Percentiles rank a stretch among this genome's conserved stretches.
phyloP scores from a whole-genome alignment of 1,140 invertebrate species.

The Drosophila sp. region DNA sequence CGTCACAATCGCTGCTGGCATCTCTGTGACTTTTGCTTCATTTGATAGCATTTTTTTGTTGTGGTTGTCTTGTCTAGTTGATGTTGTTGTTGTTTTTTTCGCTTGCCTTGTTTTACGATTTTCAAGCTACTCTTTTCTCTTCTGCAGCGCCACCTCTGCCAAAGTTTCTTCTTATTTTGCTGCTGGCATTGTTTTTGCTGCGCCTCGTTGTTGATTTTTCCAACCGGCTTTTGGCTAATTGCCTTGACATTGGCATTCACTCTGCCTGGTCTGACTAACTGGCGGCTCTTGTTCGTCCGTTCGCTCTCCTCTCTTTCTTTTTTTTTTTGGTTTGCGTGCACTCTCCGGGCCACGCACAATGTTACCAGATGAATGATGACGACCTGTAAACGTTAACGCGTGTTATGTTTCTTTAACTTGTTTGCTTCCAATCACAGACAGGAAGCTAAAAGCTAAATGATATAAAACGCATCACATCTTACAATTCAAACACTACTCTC shows the following conservation, averaged over 20 bases:
- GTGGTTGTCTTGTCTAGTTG: constrained; percentile 11
- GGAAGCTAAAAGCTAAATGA: constrained; percentile 35
- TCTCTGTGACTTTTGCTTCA: constrained; percentile 36
- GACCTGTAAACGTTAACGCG: constrained; percentile 29
- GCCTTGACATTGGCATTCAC: constrained; percentile 81
- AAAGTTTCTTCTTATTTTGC: constrained; percentile 5
- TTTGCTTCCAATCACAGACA: constrained; percentile 30
- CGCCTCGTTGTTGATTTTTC: constrained; percentile 69
- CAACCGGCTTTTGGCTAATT: constrained; percentile 82
- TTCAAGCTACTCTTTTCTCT: constrained; percentile 22
- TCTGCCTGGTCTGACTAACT: too few relatives aligned
- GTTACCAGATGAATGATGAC: constrained; percentile 36
- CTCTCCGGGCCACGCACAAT: constrained; percentile 33
- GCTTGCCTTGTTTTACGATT: constrained; percentile 59
- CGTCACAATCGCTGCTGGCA: constrained; percentile 42
- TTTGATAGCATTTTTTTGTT: constrained; percentile 6
- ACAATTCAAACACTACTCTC: neutral
- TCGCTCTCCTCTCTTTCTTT: constrained; percentile 28
- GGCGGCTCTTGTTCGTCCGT: constrained; percentile 4
- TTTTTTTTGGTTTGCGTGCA: constrained; percentile 22
- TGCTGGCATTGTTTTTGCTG: constrained; percentile 68
- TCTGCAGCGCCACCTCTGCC: constrained; percentile 22
- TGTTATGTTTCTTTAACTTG: constrained; percentile 20
- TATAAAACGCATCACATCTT: constrained; percentile 34
- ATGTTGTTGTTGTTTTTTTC: constrained; percentile 46